Evolutionary conservation across 2,888 invertebrate genomes (phyloP).

Genomic region (Neuroscelio doddi): DNA sequence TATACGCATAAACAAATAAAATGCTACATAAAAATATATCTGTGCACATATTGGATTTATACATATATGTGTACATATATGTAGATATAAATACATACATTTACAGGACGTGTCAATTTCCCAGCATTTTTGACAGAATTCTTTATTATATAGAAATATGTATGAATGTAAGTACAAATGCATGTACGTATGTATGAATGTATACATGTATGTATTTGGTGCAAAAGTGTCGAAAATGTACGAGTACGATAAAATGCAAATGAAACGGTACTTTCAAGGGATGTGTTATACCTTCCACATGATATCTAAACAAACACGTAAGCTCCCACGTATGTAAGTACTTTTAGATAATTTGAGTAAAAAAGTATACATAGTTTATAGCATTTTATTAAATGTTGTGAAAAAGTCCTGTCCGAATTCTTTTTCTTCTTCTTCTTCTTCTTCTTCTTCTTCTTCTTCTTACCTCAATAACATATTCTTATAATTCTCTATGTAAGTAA

Average conservation of each 20-base stretch:
- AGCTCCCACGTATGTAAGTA: constrained; percentile 67
- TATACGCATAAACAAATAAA: constrained; percentile 41
- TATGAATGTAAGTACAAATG: too few relatives aligned
- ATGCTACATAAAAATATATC: constrained; percentile 34
- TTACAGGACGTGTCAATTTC: constrained; percentile 64
- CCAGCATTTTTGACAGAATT: constrained; percentile 55
- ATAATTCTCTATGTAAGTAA: too few relatives aligned
- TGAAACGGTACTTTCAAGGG: constrained; percentile 54
- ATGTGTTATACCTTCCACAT: constrained; percentile 60
- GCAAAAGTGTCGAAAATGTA: constrained; percentile 16
- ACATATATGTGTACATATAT: constrained; percentile 49
- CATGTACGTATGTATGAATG: too few relatives aligned
- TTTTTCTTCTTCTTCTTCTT: not conserved
- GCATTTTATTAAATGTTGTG: constrained; percentile 71
- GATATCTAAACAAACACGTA: constrained; percentile 60
- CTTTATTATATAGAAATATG: constrained; percentile 26
- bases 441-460: too few relatives aligned
- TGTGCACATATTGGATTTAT: constrained; percentile 63
- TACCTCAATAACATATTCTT: too few relatives aligned
- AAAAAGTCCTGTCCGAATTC: constrained; percentile 51
- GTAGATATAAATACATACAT: constrained; percentile 35
- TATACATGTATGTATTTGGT: constrained; percentile 23
- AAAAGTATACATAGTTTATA: constrained; percentile 70
- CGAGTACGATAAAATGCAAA: constrained; percentile 21
- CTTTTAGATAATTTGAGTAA: constrained; percentile 70